phyloP scores from a whole-genome alignment of 2,113 vertebrate species.

The Athene cunicularia region DNA sequence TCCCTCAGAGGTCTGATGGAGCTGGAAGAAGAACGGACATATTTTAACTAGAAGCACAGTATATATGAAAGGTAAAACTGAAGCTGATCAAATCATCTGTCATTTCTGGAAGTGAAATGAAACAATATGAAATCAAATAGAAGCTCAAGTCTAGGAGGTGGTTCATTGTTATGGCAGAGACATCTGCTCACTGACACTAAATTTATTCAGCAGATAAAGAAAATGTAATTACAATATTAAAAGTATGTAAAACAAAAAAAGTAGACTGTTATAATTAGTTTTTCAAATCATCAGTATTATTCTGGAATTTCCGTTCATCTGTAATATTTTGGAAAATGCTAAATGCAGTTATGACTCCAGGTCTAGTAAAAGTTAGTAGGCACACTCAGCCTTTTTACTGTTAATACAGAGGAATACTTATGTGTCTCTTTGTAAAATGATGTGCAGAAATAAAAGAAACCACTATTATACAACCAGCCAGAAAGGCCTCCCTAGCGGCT shows the following conservation, averaged over 20 bases:
- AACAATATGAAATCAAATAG: not conserved
- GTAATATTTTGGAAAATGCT: not conserved
- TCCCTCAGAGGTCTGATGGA: not conserved
- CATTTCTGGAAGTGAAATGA: not conserved
- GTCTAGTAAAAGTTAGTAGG: not conserved
- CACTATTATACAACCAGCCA: not conserved
- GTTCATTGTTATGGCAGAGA: not conserved
- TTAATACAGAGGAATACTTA: not conserved
- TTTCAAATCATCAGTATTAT: not conserved
- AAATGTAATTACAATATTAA: not conserved
- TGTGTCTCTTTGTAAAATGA: not conserved
- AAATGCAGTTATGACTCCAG: not conserved
- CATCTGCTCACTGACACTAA: not conserved
- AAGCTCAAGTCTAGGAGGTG: not conserved
- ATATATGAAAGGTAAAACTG: not conserved
- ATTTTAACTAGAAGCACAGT: not conserved
- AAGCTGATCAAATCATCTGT: not conserved
- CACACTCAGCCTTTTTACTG: not conserved
- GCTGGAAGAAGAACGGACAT: not conserved
- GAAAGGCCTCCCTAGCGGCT: not conserved
- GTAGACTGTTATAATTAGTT: not conserved
- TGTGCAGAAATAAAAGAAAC: not conserved
- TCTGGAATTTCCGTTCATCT: not conserved
- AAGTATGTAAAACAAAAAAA: not conserved
- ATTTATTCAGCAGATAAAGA: not conserved